Evolutionary conservation across 2,797 vertebrate species (phyloP), one percentile per base, ranked within the genome.

Genomic region (Myoxocephalus aenaeus): DNA sequence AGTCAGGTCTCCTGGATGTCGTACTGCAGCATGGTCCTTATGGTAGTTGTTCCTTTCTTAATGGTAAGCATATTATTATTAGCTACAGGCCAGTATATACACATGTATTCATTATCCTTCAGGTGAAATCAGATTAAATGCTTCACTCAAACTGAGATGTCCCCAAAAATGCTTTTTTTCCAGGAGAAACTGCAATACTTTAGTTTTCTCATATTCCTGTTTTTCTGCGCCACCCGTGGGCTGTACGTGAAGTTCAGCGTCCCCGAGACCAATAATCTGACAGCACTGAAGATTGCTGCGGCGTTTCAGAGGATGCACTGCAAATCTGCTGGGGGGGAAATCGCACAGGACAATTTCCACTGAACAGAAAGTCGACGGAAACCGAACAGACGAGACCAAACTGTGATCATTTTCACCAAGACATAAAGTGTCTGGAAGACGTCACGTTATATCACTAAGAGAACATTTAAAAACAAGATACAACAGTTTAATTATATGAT

Each of bases 31-130:
- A 91, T 94, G 91, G 77, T 71, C 32, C 83, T n/a, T n/a, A n/a
- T n/a, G 34, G 96, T 97, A 91, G 0, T 95, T 36, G 96, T 97
- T 80, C 96, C 96, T 6, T 77, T 96, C 42, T 75, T 97, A 32
- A 94, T 94, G 92, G 97, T 97, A 86, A 95, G 96, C 27, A 54
- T 13, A 2, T 25, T 27, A 18, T 5, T 36, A 12, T 71, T 59
- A 17, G 17, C 29, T 14, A 18, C 11, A 63, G 18, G 17, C 22
- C 20, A 46, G 4, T 63, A 62, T 2, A 74, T n/a, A n/a, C 3
- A 44, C 4, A 25, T 50, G 22, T 13, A 38, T 13, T 36, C 18
- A 32, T 65, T 18, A 65, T 32, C 2, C 44, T 57, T 40, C 3
- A n/a, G 4, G 17, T 46, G 2, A 34, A 32, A 22, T 58, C 8